Conservation (phyloP, 2,797 vertebrate genomes). For the Brachymystax lenok region DNA sequence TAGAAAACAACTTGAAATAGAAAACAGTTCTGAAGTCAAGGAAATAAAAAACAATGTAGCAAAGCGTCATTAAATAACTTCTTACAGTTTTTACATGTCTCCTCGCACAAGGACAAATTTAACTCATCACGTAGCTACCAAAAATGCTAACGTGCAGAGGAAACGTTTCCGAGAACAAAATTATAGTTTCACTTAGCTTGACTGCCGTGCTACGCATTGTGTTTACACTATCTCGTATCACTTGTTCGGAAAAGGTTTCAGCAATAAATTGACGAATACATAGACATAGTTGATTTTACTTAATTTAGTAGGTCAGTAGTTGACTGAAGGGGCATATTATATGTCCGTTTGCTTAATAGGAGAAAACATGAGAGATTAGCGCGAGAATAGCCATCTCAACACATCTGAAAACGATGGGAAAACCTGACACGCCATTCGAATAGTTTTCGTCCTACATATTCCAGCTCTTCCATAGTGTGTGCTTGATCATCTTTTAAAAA, state of each 20-base stretch:
- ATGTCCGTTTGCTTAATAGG: constrained; percentile 37
- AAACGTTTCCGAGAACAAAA: constrained; percentile 46
- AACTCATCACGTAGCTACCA: constrained; percentile 34
- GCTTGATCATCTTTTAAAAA: constrained; percentile 20
- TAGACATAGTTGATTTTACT: constrained; percentile 13
- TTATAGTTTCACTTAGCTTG: constrained; percentile 52
- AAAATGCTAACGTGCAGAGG: constrained; percentile 27
- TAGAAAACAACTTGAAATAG: background rate
- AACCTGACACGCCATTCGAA: constrained; percentile 19
- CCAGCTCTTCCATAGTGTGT: constrained; percentile 16
- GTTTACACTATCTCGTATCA: constrained; percentile 24
- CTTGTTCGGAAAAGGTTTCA: constrained; percentile 15
- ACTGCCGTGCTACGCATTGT: constrained; percentile 25
- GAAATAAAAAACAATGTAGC: constrained; percentile 3
- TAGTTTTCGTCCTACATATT: constrained; percentile 21
- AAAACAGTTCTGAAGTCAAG: constrained; percentile 2
- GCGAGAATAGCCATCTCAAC: constrained; percentile 46
- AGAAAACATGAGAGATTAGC: constrained; percentile 49
- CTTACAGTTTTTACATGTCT: background rate
- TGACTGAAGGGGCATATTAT: constrained; percentile 31
- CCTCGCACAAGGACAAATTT: constrained; percentile 8
- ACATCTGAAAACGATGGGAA: constrained; percentile 41
- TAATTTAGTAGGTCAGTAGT: constrained; percentile 20
- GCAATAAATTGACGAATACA: constrained; percentile 16
- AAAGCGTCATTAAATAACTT: background rate